Evolutionary conservation across 2,113 vertebrate genomes (phyloP).

Genomic region (Oncorhynchus tshawytscha): DNA sequence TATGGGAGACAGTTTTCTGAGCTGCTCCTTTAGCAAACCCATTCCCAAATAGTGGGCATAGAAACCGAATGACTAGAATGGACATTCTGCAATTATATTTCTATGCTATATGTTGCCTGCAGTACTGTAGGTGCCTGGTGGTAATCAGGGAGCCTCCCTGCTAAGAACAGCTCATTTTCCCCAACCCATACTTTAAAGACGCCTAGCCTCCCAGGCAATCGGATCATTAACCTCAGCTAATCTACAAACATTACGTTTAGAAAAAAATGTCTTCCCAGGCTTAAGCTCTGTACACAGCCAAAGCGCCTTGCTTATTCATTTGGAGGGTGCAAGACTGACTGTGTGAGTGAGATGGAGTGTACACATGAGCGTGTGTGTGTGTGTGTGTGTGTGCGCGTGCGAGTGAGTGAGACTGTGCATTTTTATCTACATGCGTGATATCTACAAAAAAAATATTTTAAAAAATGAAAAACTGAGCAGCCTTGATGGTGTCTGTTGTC

Average conservation of each 20-base stretch:
- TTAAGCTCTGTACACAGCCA: constrained; percentile 23
- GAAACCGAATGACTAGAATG: too few species aligned
- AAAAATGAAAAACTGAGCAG: constrained; percentile 23
- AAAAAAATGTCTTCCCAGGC: constrained; percentile 30
- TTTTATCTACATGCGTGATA: not conserved
- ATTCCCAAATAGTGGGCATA: constrained; percentile 40
- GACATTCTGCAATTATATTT: too few species aligned
- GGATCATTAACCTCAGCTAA: constrained; percentile 67
- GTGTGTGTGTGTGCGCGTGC: constrained; percentile 17
- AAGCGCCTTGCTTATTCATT: constrained; percentile 43
- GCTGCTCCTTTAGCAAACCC: not conserved
- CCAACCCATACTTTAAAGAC: constrained; percentile 4
- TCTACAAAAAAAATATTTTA: too few species aligned
- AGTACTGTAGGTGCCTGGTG: constrained; percentile 51
- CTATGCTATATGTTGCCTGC: constrained; percentile 23
- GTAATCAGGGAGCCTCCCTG: constrained; percentile 38
- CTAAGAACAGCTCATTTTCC: constrained; percentile 12
- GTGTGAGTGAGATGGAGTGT: constrained; percentile 8
- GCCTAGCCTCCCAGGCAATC: constrained; percentile 40
- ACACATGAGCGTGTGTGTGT: not conserved
- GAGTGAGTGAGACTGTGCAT: constrained; percentile 29
- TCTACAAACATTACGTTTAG: constrained; percentile 64
- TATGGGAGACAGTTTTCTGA: constrained; percentile 49
- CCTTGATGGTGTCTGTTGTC: constrained; percentile 59
- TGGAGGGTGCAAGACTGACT: constrained; percentile 3